Evolutionary conservation across 2,113 vertebrate genomes (phyloP).

Genomic region (Sturnus vulgaris): DNA sequence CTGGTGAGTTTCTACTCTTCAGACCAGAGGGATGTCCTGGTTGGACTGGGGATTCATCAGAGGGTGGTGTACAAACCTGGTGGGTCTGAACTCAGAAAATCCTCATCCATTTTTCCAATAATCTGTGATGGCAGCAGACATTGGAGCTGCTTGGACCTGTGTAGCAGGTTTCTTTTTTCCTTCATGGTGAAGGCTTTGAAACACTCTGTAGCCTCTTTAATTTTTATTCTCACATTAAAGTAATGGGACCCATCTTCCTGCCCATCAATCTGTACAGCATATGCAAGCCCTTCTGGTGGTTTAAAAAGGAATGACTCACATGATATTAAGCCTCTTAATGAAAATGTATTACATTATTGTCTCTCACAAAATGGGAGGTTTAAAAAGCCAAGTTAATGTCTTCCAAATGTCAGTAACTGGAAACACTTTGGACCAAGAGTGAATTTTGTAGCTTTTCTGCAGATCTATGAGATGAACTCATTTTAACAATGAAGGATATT

Average conservation of each 20-base stretch:
- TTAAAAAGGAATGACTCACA: constrained; percentile 50
- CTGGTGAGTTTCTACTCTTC: neutral
- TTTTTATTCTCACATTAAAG: constrained; percentile 31
- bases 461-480: neutral
- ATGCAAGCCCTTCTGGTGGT: constrained; percentile 32
- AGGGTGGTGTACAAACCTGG: neutral
- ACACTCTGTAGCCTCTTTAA: neutral
- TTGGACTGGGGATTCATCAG: neutral
- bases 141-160: neutral
- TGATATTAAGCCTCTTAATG: constrained; percentile 40
- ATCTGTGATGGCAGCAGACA: accelerated
- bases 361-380: constrained; percentile 29
- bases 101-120: neutral
- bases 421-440: neutral
- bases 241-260: constrained; percentile 30
- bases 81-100: neutral
- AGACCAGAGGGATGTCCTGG: neutral
- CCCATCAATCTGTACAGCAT: constrained; percentile 42
- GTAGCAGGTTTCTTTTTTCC: neutral
- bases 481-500: neutral
- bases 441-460: neutral
- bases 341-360: constrained; percentile 46
- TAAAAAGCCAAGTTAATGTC: constrained; percentile 38
- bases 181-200: neutral
- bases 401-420: constrained; percentile 29